Evolutionary conservation across 2,113 vertebrate genomes (phyloP).

Genomic region (Solenodon paradoxus): DNA sequence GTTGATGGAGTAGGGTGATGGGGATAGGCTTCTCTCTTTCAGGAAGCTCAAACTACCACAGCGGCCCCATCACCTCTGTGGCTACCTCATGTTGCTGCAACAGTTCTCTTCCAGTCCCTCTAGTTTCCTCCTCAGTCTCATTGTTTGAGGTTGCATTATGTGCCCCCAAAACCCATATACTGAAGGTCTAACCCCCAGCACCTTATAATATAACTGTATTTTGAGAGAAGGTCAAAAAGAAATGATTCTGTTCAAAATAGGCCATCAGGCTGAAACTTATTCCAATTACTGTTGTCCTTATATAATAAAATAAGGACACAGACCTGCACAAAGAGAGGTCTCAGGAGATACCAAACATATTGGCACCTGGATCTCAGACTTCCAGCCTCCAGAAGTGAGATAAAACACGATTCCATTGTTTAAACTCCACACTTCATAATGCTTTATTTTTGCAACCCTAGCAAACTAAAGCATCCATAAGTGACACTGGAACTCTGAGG

Average conservation of each 20-base stretch:
- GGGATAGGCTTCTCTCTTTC: background rate
- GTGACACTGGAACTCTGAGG: background rate
- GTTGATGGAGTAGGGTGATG: background rate
- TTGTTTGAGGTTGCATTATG: background rate
- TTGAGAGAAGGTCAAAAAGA: background rate
- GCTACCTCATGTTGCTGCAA: background rate
- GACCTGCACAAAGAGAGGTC: background rate
- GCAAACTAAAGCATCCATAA: background rate
- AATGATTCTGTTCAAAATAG: background rate
- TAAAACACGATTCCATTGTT: background rate
- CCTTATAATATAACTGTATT: background rate
- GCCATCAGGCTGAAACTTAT: background rate
- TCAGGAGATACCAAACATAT: background rate
- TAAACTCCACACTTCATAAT: background rate
- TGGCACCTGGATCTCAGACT: background rate
- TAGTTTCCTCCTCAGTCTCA: background rate
- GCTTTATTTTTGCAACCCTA: background rate
- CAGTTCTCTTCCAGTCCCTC: background rate
- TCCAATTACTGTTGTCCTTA: background rate
- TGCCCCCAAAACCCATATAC: background rate
- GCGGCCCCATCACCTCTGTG: background rate
- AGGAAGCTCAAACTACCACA: background rate
- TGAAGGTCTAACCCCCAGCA: background rate
- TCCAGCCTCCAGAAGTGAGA: background rate
- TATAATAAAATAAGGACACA: background rate